phyloP scores from a whole-genome alignment of 2,797 vertebrate species.

The Myripristis murdjan region DNA sequence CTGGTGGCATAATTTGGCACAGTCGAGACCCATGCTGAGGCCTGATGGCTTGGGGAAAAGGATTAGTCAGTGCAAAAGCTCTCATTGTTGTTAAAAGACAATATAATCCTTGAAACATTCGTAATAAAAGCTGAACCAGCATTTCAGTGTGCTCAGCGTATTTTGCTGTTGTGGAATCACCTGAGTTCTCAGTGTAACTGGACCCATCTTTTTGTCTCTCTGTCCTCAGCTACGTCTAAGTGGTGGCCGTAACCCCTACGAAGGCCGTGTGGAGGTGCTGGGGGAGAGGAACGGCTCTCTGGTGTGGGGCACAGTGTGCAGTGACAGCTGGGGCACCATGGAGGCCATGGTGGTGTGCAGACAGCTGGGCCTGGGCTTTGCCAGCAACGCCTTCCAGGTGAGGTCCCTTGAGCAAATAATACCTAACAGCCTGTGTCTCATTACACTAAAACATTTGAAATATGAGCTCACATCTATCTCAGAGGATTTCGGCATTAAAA shows the following conservation, averaged over 20 bases:
- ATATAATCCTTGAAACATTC: no score
- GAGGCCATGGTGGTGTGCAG: conserved; percentile 98
- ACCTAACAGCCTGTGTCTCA: neutral
- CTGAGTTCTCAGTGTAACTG: neutral
- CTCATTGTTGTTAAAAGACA: no score
- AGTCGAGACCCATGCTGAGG: no score
- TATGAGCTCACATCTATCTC: conserved; percentile 1
- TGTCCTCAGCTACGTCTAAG: conserved; percentile 90
- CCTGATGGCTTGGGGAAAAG: no score
- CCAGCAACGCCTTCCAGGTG: conserved; percentile 96
- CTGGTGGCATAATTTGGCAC: no score
- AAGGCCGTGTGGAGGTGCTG: conserved; percentile 95
- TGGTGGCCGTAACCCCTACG: conserved; percentile 92
- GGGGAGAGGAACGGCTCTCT: conserved; percentile 90
- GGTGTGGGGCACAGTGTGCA: conserved; percentile 94
- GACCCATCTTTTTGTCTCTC: neutral
- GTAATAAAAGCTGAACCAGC: no score
- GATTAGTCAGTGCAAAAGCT: no score
- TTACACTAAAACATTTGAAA: conserved; percentile 7
- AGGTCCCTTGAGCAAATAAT: neutral
- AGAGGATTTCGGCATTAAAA: neutral
- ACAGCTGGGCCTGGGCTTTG: conserved; percentile 94
- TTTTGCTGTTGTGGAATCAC: no score
- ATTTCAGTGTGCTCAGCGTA: no score
- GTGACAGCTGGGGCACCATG: conserved; percentile 92